These are phyloP conservation scores for Hymenochirus boettgeri DNA, from an alignment of 2,113 vertebrate species.

Conservation along the genomic window DNA sequence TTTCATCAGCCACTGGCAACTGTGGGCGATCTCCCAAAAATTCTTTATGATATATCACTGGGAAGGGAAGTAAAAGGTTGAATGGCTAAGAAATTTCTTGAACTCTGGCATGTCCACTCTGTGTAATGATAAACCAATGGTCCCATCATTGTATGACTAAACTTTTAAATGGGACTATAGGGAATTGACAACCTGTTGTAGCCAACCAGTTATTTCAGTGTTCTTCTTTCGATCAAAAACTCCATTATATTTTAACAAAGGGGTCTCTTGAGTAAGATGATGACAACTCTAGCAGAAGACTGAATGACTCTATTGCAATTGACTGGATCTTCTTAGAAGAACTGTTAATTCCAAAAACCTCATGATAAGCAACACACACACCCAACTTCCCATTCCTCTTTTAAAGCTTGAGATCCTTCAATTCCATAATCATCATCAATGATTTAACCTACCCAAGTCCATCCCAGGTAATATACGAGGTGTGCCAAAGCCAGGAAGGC, in stretches of 20 bases:
- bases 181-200: conserved; percentile 13
- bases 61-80: conserved; percentile 2
- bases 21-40: conserved; percentile 4
- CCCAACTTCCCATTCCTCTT: conserved; percentile 14
- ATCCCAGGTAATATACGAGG: conserved; percentile 33
- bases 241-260: neutral
- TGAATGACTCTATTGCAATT: conserved; percentile 1
- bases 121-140: conserved; percentile 1
- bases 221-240: conserved; percentile 1
- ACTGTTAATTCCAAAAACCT: conserved; percentile 9
- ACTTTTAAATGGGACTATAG: neutral
- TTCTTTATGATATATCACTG: conserved; percentile 5
- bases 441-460: conserved; percentile 23
- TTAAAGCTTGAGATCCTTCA: conserved; percentile 26
- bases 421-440: conserved; percentile 22
- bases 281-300: neutral
- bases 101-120: neutral
- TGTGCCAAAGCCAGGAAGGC: conserved; percentile 34
- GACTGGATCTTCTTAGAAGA: conserved; percentile 1
- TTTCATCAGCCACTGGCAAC: conserved; percentile 2
- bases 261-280: conserved; percentile 19
- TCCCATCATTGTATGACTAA: conserved; percentile 4
- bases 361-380: conserved; percentile 19
- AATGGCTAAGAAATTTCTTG: conserved; percentile 2
- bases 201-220: conserved; percentile 1